Evolutionary conservation across 2,797 vertebrate species (phyloP), one percentile per base, ranked within the genome.

Genomic region (Avahi laniger): DNA sequence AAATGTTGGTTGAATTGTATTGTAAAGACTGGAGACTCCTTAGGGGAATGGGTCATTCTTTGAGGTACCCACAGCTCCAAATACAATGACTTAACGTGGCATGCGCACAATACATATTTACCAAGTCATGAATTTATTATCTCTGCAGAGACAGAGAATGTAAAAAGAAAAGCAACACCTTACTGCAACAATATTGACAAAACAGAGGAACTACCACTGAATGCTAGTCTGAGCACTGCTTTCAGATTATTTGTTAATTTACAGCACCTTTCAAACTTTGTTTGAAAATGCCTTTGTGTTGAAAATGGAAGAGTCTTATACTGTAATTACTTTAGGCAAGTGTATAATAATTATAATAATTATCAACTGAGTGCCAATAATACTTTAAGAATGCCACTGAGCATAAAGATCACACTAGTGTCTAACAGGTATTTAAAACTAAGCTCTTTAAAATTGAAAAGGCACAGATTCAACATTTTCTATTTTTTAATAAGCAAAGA

Each of bases 331-430:
- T 69, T 95, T 88, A 95, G 96, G 92, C 97, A 98, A 91, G 94
- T 94, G 96, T 96, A 93, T 91, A 96, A 93, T 97, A 97, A 97
- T 97, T 97, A 97, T 90, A 95, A 97, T 96, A 97, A 98, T 98
- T 96, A 97, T 96, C 93, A 95, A 57, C 85, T 10, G 94, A 96
- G 88, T 97, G 85, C 96, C 97, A 96, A 95, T 97, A 97, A 97
- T 97, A 95, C 85, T 95, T 96, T 95, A 97, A 97, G 95, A 97
- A 97, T 81, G 87, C 96, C 79, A 50, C 85, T 89, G 97, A 94
- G 94, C 93, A 85, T 96, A 95, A 96, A 97, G 96, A 97, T 97
- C 95, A 93, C 70, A 86, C 88, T 79, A 50, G 93, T 72, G 78
- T 89, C 93, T 96, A 97, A 91, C 78, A 96, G 90, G 73, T 97